Base-by-base conservation (phyloP, 2,797 vertebrate genomes). In the Esox masquinongy region DNA sequence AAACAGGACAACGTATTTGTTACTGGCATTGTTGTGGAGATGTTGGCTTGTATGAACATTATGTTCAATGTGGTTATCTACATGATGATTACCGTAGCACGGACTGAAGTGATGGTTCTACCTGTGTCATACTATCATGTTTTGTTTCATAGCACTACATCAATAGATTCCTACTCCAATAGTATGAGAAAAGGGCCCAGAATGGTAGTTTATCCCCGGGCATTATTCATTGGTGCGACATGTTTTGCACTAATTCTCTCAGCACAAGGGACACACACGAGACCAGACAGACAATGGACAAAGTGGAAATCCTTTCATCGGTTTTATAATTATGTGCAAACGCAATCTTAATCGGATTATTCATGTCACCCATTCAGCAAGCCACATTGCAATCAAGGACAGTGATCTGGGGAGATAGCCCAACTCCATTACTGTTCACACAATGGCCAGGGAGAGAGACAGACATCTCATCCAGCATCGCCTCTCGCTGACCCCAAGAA, bases 341-440 rank as follows among this genome's bases (percentile, higher is more conserved):
- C 70, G 74, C 53, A 63, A 68, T 76, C 73, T 75, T 74, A 47
- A 74, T 77, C 51, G 36, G 75, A 83, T 83, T 81, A 83, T 73
- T 77, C 16, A 70, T 50, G 71, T 74, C 63, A 22, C 68, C 75
- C 68, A 51, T 73, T 78, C 50, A 69, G 61, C 56, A 43, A 49
- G 70, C 73, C 74, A 63, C 69, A 39, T 7, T 36, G 59, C 47
- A 69, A 76, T 74, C 76, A 76, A 69, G 74, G 34, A 66, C 16
- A 31, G 24, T 31, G 75, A 83, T 79, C 61, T 75, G 51, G 16
- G 50, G 49, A 24, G 70, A 72, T 74, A 59, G 34, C 49, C 49
- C 6, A 71, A 43, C 11, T 66, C 17, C 39, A 64, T 75, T 49
- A 63, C 72, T 64, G 53, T 49, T 64, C 43, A 68, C 68, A 77